Evolutionary conservation across 2,797 vertebrate genomes (phyloP), one percentile per base, ranked within the genome.

Genomic region (Neosilurus mollespiculum): DNA sequence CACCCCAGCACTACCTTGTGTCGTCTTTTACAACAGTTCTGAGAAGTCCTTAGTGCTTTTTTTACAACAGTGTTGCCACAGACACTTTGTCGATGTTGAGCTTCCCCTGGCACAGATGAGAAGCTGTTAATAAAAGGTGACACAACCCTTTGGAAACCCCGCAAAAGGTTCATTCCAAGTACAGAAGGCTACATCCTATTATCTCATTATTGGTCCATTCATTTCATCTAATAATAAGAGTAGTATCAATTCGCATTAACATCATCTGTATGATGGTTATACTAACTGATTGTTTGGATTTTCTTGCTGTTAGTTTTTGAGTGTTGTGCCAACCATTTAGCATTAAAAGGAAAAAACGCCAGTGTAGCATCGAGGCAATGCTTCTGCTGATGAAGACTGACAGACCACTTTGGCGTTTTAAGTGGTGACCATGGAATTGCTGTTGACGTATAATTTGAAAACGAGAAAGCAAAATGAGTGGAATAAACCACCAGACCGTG

Each of bases 331-430:
- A 61, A 20, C 18, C 30, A 22, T 37, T 77, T 61, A 15, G 73
- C 56, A 43, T 62, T 62, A 62, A n/a, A 77, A 62, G 61, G 34
- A 11, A 62, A 77, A 64, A 64, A 78, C 1, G 9, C 58, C 58
- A n/a, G 59, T 16, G 59, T 78, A 78, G 54, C 11, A 56, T 26
- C 49, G 64, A 70, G 22, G 54, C 37, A 43, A 51, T 49, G 67
- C 22, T 58, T 61, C 22, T 7, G 54, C n/a, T 81, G 56, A 81
- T 81, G 66, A 81, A 81, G 67, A 81, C 22, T 81, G 80, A 81
- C 80, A 59, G 54, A 71, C 22, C 56, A 49, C 51, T 70, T 81
- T 67, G 54, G 80, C 24, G 37, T 54, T 81, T 86, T 79, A 70
- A 75, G 37, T 54, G 18, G 51, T 73, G 51, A 16, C 53, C 58